Evolutionary conservation across 2,797 vertebrate species (phyloP).

Genomic region (Propithecus perrieri): DNA sequence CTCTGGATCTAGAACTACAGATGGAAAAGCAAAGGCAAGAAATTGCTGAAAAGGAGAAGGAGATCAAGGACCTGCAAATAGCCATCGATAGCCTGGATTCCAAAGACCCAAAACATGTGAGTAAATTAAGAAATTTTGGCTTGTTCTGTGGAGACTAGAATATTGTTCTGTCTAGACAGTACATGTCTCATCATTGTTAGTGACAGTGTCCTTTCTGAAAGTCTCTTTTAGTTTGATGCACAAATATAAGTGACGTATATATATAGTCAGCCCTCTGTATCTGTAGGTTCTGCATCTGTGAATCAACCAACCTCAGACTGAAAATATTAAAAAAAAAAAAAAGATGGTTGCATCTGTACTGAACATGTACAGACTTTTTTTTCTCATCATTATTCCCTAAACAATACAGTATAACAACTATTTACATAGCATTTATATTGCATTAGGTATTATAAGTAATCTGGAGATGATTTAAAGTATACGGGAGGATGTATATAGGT

Average conservation of each 20-base stretch:
- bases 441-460: background rate
- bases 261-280: background rate
- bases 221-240: slow-evolving; percentile 21
- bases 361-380: background rate
- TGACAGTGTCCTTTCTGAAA: slow-evolving; percentile 30
- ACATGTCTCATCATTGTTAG: background rate
- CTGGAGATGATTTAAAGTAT: background rate
- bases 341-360: background rate
- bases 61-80: slow-evolving; percentile 84
- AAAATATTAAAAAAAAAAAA: background rate
- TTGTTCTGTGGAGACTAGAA: background rate
- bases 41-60: slow-evolving; percentile 82
- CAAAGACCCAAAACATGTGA: slow-evolving; percentile 87
- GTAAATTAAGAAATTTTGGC: slow-evolving; percentile 72
- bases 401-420: background rate
- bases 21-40: slow-evolving; percentile 86
- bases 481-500: background rate
- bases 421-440: background rate
- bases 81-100: slow-evolving; percentile 81
- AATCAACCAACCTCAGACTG: background rate
- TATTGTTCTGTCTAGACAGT: background rate
- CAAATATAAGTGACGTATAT: background rate
- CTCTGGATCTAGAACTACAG: slow-evolving; percentile 86
- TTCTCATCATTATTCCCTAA: background rate
- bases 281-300: background rate